Percentiles rank a stretch among this genome's conserved stretches.
phyloP scores from a whole-genome alignment of 2,113 vertebrate species.

The Anguilla rostrata region DNA sequence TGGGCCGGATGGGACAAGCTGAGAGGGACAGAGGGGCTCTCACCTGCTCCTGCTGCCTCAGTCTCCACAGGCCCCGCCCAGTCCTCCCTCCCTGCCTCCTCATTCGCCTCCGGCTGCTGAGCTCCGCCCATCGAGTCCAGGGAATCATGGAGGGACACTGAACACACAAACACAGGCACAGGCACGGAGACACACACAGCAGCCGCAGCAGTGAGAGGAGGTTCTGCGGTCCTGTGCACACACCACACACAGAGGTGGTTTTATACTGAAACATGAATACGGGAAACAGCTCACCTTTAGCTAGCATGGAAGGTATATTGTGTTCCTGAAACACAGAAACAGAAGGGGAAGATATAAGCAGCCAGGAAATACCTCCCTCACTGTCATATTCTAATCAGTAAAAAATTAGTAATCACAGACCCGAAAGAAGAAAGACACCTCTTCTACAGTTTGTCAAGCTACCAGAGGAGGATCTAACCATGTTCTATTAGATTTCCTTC shows the following conservation, averaged over 20 bases:
- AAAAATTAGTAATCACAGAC: background rate
- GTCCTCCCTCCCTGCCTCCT: slow-evolving; percentile 28
- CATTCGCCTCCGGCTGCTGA: slow-evolving; percentile 34
- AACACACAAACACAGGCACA: background rate
- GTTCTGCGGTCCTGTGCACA: background rate
- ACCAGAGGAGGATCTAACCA: no score
- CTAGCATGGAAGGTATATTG: slow-evolving; percentile 69
- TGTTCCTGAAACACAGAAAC: slow-evolving; percentile 66
- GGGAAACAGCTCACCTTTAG: slow-evolving; percentile 74
- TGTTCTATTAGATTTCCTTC: no score
- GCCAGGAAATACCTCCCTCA: background rate
- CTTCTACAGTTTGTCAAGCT: no score
- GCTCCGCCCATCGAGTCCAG: slow-evolving; percentile 74
- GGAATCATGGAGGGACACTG: slow-evolving; percentile 82
- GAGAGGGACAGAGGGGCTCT: background rate
- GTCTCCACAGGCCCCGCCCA: slow-evolving; percentile 42
- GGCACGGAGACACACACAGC: background rate
- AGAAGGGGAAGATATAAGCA: background rate
- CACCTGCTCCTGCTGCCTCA: slow-evolving; percentile 66
- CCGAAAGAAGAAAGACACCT: no score
- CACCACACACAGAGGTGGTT: background rate
- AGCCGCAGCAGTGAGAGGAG: background rate
- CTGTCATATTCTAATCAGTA: background rate
- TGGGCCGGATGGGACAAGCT: background rate
- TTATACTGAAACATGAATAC: background rate